Percentiles rank a stretch among this genome's conserved stretches.
These are phyloP conservation scores for Mellilla xanthometata DNA, from an alignment of 2,888 invertebrate species.

Conservation along the genomic window DNA sequence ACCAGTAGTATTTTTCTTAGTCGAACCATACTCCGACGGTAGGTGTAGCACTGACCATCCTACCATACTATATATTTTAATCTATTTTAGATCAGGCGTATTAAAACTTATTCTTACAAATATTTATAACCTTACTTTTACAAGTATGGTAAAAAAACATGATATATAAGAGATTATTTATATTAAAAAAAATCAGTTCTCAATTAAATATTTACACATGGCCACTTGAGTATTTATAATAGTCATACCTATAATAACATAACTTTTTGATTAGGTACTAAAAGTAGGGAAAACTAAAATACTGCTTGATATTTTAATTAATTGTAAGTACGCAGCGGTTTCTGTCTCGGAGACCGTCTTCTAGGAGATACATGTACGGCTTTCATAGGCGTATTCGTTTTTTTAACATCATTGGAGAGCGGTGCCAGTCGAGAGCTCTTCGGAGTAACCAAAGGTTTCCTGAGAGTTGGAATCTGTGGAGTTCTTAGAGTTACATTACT, in stretches of 20 bases:
- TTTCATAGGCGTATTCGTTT: slow-evolving; percentile 83
- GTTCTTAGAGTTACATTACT: slow-evolving; percentile 44
- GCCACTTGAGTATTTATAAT: slow-evolving; percentile 51
- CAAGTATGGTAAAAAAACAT: too few relatives aligned
- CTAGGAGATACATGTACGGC: slow-evolving; percentile 72
- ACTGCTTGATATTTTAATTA: slow-evolving; percentile 20
- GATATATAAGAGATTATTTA: not conserved
- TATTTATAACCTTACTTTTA: too few relatives aligned
- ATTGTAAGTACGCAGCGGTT: slow-evolving; percentile 41
- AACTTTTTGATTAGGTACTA: slow-evolving; percentile 29
- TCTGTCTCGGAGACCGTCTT: slow-evolving; percentile 68
- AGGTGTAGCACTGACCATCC: too few relatives aligned
- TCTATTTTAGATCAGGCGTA: too few relatives aligned
- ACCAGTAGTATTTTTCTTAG: too few relatives aligned
- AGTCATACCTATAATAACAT: slow-evolving; percentile 29
- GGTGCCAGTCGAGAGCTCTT: slow-evolving; percentile 77
- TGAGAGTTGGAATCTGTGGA: slow-evolving; percentile 80
- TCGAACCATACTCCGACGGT: too few relatives aligned
- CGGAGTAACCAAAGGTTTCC: slow-evolving; percentile 82
- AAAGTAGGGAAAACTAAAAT: slow-evolving; percentile 11
- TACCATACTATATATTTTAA: too few relatives aligned
- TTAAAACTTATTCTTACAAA: too few relatives aligned
- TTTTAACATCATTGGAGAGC: slow-evolving; percentile 61
- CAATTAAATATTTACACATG: slow-evolving; percentile 57
- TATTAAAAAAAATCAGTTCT: slow-evolving; percentile 11